Evolutionary conservation across 2,113 vertebrate genomes (phyloP).

Genomic region (Garra rufa): DNA sequence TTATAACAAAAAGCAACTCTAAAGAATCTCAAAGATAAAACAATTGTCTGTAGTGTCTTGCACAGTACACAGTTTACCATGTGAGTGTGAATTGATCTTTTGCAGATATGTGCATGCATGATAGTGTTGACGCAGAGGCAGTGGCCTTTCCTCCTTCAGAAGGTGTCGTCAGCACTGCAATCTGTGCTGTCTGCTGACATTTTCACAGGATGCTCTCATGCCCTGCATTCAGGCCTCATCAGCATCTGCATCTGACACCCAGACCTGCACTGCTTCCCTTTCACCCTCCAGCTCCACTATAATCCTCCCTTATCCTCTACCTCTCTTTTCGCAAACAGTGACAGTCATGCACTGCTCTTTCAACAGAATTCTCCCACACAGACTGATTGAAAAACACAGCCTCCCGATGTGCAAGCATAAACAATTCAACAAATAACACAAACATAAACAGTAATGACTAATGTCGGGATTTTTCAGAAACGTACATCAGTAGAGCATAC

Average conservation of each 20-base stretch:
- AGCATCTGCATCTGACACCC: slow-evolving; percentile 48
- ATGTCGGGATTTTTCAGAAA: background rate
- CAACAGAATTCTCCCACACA: background rate
- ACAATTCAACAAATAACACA: background rate
- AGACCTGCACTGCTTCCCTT: background rate
- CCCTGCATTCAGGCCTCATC: slow-evolving; percentile 53
- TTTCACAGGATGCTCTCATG: slow-evolving; percentile 45
- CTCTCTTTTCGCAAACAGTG: background rate
- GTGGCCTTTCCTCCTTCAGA: slow-evolving; percentile 63
- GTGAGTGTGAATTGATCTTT: background rate
- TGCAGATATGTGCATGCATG: slow-evolving; percentile 12
- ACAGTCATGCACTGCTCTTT: background rate
- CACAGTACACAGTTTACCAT: background rate
- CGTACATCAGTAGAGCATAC: background rate
- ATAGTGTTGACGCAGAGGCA: slow-evolving; percentile 55
- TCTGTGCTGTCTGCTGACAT: slow-evolving; percentile 58
- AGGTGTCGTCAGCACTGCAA: slow-evolving; percentile 64
- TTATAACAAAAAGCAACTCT: background rate
- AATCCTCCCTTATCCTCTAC: slow-evolving; percentile 3
- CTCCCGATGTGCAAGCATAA: background rate
- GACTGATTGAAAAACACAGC: background rate
- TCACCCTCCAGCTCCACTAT: background rate
- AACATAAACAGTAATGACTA: background rate
- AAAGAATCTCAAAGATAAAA: slow-evolving; percentile 18
- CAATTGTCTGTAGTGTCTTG: background rate